Evolutionary conservation across 2,888 invertebrate genomes (phyloP), one percentile per base, ranked within the genome.

Genomic region (Galeopsomyia nigrocyanea): DNA sequence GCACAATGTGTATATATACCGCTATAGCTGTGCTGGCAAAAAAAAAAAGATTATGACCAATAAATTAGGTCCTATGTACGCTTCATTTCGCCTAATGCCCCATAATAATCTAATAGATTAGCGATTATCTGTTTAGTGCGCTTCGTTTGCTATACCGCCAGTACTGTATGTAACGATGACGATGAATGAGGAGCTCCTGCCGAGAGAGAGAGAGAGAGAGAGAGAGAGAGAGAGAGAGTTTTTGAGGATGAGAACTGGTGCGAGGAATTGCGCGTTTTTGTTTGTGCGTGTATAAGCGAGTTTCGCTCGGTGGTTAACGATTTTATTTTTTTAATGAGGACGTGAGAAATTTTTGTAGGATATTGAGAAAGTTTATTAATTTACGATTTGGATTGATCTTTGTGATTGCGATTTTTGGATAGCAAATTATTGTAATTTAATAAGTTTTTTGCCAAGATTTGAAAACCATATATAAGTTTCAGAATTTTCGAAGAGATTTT

Each of bases 71-170:
- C 79, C 76, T 81, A 31, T 31, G 31, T 31, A 39, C 77, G 86
- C 82, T 83, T 86, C 86, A 83, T 86, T 86, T 84, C 84, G 83
- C 39, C 86, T 84, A 85, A 85, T 85, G 80, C 85, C 39, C 81
- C 80, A 80, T 84, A 85, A 86, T 84, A 85, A 84, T 84, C 84
- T 83, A 86, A 86, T 86, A 83, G 85, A 86, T 86, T 86, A 84
- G 26, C 83, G 83, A 85, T 86, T 86, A 86, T 86, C 82, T 85
- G 81, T 84, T 86, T 85, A 86, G 81, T 82, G 77, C 83, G 84
- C 79, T 81, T 84, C 83, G 85, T 84, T 74, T 71, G 47, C 39
- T 39, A 39, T 39, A 21, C 22, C 58, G 53, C 50, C 39, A 46
- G 39, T 17, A 39, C n/a, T n/a, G n/a, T 21, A 22, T 21, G 56